These are phyloP conservation scores for Gyrodactylus bullatarudis DNA, from an alignment of 1,140 invertebrate genomes.

Conservation along the genomic window DNA sequence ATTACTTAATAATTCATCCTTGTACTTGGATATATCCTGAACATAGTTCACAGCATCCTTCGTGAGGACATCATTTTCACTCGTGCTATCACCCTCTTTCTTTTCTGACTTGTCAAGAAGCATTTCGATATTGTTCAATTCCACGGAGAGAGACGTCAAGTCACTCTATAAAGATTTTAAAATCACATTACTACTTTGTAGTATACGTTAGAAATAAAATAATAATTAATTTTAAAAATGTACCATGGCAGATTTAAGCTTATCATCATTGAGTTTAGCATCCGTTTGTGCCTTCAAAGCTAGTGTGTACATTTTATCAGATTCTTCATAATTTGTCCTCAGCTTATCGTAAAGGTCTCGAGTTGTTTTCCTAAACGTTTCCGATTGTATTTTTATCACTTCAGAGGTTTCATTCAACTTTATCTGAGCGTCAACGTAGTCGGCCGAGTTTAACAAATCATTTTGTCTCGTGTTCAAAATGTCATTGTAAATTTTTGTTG, in stretches of 20 bases:
- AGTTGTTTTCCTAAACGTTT: neutral
- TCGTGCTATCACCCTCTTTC: neutral
- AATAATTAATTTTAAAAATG: neutral
- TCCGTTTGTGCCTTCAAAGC: neutral
- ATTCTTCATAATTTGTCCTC: neutral
- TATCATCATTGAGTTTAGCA: neutral
- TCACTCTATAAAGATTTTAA: neutral
- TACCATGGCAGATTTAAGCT: neutral
- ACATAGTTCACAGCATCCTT: neutral
- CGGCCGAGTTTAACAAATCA: neutral
- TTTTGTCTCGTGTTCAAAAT: neutral
- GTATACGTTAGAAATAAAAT: neutral
- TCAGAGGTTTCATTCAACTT: neutral
- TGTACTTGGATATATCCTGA: conserved; percentile 45
- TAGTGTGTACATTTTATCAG: neutral
- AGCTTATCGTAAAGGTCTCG: neutral
- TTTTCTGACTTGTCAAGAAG: neutral
- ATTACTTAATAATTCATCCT: conserved; percentile 51
- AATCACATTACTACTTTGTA: neutral
- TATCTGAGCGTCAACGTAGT: neutral
- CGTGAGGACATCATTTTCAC: neutral
- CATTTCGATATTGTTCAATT: neutral
- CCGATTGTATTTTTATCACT: neutral
- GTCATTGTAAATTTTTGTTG: neutral
- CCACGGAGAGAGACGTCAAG: neutral